Conservation (phyloP, 2,797 vertebrate genomes). For the Arnoldichthys spilopterus region DNA sequence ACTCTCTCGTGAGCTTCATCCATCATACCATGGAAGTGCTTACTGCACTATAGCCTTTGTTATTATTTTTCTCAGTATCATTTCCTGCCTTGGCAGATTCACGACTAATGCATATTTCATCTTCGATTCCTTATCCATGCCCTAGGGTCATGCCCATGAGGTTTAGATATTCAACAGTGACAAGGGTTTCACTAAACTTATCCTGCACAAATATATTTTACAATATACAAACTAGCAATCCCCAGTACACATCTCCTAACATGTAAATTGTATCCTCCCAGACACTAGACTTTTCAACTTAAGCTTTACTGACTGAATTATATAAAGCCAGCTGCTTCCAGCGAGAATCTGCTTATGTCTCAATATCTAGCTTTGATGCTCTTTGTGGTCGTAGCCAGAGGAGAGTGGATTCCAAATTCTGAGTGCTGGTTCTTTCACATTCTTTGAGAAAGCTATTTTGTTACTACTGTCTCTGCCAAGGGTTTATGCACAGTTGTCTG, state of each 20-base stretch:
- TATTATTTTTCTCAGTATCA: not conserved
- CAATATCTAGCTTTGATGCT: slow-evolving; percentile 31
- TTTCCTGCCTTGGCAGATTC: slow-evolving; percentile 23
- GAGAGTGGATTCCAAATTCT: slow-evolving; percentile 36
- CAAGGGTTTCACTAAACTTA: slow-evolving; percentile 19
- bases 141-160: slow-evolving; percentile 17
- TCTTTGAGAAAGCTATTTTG: slow-evolving; percentile 12
- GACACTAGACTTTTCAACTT: slow-evolving; percentile 20
- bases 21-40: slow-evolving; percentile 4
- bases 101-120: slow-evolving; percentile 12
- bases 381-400: slow-evolving; percentile 13
- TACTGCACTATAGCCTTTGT: not conserved
- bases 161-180: slow-evolving; percentile 18
- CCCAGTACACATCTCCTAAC: slow-evolving; percentile 17
- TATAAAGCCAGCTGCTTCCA: slow-evolving; percentile 40
- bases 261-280: slow-evolving; percentile 21
- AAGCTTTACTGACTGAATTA: slow-evolving; percentile 36
- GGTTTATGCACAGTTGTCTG: slow-evolving; percentile 14
- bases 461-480: slow-evolving; percentile 11
- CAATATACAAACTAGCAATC: slow-evolving; percentile 4
- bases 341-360: slow-evolving; percentile 24
- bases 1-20: not conserved
- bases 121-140: not conserved
- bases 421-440: not conserved
- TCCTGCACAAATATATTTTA: not conserved